Conservation (phyloP, 2,113 vertebrate species). For the Falco punctatus region DNA sequence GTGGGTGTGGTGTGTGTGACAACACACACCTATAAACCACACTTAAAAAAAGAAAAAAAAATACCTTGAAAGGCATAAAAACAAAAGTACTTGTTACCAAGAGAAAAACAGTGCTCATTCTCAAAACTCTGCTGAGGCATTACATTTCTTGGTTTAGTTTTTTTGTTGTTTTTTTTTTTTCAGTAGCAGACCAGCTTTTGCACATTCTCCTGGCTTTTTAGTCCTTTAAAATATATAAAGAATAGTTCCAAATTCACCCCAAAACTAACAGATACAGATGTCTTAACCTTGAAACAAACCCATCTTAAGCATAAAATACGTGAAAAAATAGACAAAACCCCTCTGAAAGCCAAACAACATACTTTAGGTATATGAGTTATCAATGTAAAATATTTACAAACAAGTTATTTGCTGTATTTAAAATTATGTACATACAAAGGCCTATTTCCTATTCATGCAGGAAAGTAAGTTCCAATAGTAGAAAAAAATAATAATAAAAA, state of each 20-base stretch:
- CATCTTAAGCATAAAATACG: background rate
- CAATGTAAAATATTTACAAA: background rate
- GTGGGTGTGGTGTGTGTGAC: no score
- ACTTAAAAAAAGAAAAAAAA: background rate
- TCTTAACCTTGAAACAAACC: background rate
- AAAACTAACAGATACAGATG: background rate
- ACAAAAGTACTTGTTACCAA: background rate
- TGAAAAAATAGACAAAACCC: background rate
- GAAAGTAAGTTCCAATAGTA: background rate
- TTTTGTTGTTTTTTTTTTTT: background rate
- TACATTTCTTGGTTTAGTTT: background rate
- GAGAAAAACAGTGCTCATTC: background rate
- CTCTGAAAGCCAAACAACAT: background rate
- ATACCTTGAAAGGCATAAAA: background rate
- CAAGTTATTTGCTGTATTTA: background rate
- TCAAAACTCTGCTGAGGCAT: background rate
- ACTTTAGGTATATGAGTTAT: background rate
- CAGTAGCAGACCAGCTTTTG: background rate
- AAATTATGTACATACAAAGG: background rate
- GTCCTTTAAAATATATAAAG: background rate
- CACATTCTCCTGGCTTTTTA: background rate
- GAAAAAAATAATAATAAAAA: background rate
- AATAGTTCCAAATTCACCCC: background rate
- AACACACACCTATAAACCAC: background rate
- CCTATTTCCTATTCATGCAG: background rate